Evolutionary conservation across 2,797 vertebrate genomes (phyloP), one percentile per base, ranked within the genome.

Genomic region (Margarornis squamiger): DNA sequence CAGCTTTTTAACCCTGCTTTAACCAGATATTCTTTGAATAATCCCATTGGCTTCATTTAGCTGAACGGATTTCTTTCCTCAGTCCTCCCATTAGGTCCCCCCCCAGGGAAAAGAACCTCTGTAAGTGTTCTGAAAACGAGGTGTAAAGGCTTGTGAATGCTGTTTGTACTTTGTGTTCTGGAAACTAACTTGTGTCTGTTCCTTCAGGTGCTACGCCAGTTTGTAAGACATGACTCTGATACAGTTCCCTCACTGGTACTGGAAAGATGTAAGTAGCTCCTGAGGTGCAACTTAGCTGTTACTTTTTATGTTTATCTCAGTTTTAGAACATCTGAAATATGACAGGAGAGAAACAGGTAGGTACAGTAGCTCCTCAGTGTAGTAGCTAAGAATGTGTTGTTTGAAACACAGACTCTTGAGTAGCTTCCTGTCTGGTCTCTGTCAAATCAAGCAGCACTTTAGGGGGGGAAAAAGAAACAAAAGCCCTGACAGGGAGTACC

Each of bases 251-350:
- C 87, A 5, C 87, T 99, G 86, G 97, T 99, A 79, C 98, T 99
- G 10, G 99, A 99, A 95, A 98, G 99, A 98, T 99, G 99, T 99
- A 95, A 99, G 99, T 98, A 96, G 24, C 39, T 90, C 52, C 41
- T n/a, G 59, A 72, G 38, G 5, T 54, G 27, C 8, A 29, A 15
- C 21, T 18, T 30, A 17, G 22, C 9, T 57, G 43, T 70, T 86
- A 26, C 24, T 59, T 5, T 14, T 12, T 9, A 7, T 49, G 41
- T 87, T 76, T 83, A 12, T 51, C 29, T 77, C 5, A 0, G 23
- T 26, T 81, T 43, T 72, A 38, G 39, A 48, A 41, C 1, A 2
- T 21, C 36, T 81, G 66, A 72, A 78, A 17, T 13, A 13, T 22
- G 29, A 8, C 7, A 14, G 71, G 49, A 78, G 32, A 38, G 39